These are phyloP conservation scores for Aldabrachelys gigantea DNA, from an alignment of 2,113 vertebrate species.

Conservation along the genomic window DNA sequence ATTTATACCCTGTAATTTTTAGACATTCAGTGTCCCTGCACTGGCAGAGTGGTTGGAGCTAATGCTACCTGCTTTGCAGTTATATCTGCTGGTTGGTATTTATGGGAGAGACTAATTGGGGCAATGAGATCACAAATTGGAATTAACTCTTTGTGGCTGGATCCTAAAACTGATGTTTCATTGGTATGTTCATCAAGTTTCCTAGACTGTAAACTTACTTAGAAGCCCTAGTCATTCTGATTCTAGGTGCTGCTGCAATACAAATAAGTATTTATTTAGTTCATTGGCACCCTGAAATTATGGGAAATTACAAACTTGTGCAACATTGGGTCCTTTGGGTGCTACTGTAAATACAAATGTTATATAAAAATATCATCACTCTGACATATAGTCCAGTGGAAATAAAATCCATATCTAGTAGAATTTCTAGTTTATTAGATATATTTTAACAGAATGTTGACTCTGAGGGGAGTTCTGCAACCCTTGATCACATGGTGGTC, in stretches of 20 bases:
- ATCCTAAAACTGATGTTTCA: neutral
- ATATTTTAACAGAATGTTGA: neutral
- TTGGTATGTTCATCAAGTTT: neutral
- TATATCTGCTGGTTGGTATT: constrained; percentile 54
- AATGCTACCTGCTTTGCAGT: constrained; percentile 71
- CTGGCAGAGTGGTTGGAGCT: constrained; percentile 38
- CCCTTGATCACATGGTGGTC: neutral
- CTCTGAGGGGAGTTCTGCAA: neutral
- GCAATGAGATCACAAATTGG: constrained; percentile 50
- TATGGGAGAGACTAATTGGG: constrained; percentile 47
- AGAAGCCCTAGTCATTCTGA: rapidly evolving
- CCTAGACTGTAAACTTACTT: neutral
- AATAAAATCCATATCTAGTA: neutral
- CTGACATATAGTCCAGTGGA: neutral
- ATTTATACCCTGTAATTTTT: constrained; percentile 78
- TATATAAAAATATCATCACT: neutral
- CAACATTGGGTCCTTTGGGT: neutral
- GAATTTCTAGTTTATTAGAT: neutral
- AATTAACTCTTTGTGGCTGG: constrained; percentile 40
- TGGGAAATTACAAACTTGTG: neutral
- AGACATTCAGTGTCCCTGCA: constrained; percentile 39
- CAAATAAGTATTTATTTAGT: neutral
- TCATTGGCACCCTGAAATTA: neutral
- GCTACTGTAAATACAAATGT: neutral
- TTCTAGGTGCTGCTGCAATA: neutral